Conservation (phyloP, 2,113 vertebrate genomes). For the Motacilla tschutschensis region DNA sequence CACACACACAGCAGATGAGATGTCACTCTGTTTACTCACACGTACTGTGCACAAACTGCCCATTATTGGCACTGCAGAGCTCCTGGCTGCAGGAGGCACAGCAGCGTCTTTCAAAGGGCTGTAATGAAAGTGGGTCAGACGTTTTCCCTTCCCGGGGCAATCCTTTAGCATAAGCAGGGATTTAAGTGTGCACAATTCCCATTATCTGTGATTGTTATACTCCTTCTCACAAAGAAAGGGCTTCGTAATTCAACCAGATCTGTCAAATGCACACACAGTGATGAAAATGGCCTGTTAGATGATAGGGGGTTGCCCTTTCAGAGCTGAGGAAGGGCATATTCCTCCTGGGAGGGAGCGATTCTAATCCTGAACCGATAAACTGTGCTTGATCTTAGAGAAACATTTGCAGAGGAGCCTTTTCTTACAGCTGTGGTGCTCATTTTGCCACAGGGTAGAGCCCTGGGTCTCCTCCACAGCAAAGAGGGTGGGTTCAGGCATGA, state of each 20-base stretch:
- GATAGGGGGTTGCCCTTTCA: conserved; percentile 40
- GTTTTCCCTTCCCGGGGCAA: conserved; percentile 51
- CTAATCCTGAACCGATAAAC: not conserved
- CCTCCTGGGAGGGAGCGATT: conserved; percentile 1
- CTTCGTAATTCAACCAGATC: conserved; percentile 41
- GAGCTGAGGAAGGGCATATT: not conserved
- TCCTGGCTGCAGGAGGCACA: conserved; percentile 45
- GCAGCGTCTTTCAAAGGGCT: not conserved
- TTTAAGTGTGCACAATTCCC: conserved; percentile 26
- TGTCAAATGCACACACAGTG: conserved; percentile 28
- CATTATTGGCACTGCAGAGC: conserved; percentile 34
- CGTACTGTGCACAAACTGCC: conserved; percentile 50
- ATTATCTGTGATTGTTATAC: conserved; percentile 40
- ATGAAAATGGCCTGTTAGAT: conserved; percentile 41
- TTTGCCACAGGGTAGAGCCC: not conserved
- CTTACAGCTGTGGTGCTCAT: not conserved
- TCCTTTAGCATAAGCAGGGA: conserved; percentile 56
- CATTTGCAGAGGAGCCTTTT: not conserved
- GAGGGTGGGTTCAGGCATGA: not conserved
- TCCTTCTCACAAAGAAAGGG: conserved; percentile 40
- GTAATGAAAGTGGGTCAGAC: conserved; percentile 51
- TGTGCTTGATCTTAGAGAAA: conserved; percentile 1
- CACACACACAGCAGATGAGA: conserved; percentile 23
- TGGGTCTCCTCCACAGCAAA: not conserved
- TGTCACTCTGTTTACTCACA: conserved; percentile 59